Base-by-base conservation (phyloP, 2,888 invertebrate species). In the Reticulitermes lucifugus region DNA sequence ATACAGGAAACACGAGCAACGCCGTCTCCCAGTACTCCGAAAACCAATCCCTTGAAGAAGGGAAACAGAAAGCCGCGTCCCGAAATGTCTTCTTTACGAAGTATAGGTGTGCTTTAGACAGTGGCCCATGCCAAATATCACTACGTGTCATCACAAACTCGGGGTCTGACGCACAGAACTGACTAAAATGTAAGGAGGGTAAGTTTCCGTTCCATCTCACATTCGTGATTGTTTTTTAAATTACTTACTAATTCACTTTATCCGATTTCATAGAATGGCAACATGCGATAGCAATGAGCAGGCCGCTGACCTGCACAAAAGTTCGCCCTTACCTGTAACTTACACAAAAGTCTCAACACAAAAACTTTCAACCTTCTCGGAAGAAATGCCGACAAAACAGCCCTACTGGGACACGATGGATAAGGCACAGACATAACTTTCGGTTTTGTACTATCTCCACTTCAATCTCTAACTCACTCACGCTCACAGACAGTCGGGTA, bases 371-470 rank as follows among this genome's bases (percentile, higher is more conserved):
- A 12, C 65, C 65, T 65, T 65, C 25, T 25, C 14, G 77, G 46
- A 77, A 77, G 6, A 46, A 77, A 46, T 46, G 29, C 77, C 46
- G 77, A 43, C 77, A 46, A 46, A 41, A 77, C 77, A 21, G 21
- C n/a, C 46, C 73, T 3, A 22, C 9, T 77, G 46, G 22, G n/a
- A 43, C n/a, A n/a, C 22, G 77, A 73, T 41, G 9, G 29, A 29
- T 73, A 73, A 10, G 41, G 41, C 21, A 73, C 70, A 25, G 81
- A 81, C 81, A 81, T 81, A 81, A 70, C 81, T 81, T 81, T 81
- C 81, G 81, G 81, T 81, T 81, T 81, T 81, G 41, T 81, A 65
- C 60, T 81, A 81, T 81, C 81, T 81, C 12, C 41, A 46, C 77
- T 43, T 65, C 41, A 35, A 29, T 80, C 59, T 60, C 35, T 35